Evolutionary conservation across 2,113 vertebrate genomes (phyloP).

Genomic region (Pontoporia blainvillei): DNA sequence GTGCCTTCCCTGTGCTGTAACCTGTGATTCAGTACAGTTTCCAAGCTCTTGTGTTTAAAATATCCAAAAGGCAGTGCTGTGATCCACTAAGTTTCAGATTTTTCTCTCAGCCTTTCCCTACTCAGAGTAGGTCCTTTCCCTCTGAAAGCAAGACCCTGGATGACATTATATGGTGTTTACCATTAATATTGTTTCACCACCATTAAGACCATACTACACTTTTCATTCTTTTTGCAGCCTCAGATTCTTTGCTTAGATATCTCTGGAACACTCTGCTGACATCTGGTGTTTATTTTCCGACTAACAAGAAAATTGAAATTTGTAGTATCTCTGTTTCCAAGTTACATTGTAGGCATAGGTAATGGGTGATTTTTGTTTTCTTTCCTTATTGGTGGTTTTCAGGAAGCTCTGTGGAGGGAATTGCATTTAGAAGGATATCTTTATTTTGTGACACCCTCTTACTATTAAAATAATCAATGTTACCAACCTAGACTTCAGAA

Average conservation of each 20-base stretch:
- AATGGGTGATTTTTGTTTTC: neutral
- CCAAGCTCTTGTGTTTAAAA: neutral
- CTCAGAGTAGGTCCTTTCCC: neutral
- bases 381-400: neutral
- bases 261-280: neutral
- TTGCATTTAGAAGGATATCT: neutral
- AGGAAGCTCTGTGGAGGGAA: neutral
- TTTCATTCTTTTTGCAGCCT: neutral
- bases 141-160: neutral
- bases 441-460: neutral
- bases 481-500: neutral
- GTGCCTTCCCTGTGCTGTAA: neutral
- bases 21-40: neutral
- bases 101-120: neutral
- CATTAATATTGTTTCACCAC: neutral
- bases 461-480: neutral
- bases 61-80: neutral
- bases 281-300: neutral
- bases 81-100: neutral
- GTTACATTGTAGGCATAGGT: neutral
- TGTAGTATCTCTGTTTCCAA: neutral
- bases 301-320: neutral
- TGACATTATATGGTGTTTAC: neutral
- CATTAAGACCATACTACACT: neutral
- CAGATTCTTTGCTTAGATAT: neutral